Base-by-base conservation (phyloP, 30 jellyfish, hydroid and myxozoan genomes). In the Chironex yamaguchii region DNA sequence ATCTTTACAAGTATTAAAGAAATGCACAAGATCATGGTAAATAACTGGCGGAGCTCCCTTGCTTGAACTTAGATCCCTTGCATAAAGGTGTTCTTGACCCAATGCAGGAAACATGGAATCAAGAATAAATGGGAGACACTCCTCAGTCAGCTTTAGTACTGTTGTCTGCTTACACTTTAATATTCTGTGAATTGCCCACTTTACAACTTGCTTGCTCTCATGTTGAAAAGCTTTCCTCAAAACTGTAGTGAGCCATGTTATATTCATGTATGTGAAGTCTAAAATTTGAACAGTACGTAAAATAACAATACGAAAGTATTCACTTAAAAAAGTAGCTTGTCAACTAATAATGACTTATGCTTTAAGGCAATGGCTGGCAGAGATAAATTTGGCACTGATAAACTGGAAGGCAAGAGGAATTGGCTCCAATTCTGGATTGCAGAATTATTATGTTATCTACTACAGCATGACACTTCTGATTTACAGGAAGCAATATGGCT, bases 211-310 rank as follows among this genome's bases (percentile, higher is more conserved):
- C 69, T 79, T 89, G 83, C 82, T 81, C 25, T 94, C 99, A 63
- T 94, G 99, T 52, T 83, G 28, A 69, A 94, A 52, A n/a, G 86
- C 97, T 4, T 93, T 89, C 3, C 83, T 70, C 22, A 94, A 76
- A 11, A 80, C 34, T 3, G 94, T 79, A 67, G 88, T 48, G 33
- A 94, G 85, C 99, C 99, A 94, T n/a, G n/a, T n/a, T n/a, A n/a
- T n/a, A n/a, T n/a, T n/a, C n/a, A n/a, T n/a, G n/a, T n/a, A n/a
- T n/a, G n/a, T n/a, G n/a, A n/a, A n/a, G n/a, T n/a, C n/a, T n/a
- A n/a, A n/a, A n/a, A n/a, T n/a, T n/a, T n/a, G n/a, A n/a, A n/a
- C n/a, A n/a, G n/a, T n/a, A n/a, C n/a, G n/a, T n/a, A n/a, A n/a
- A n/a, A n/a, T n/a, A n/a, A n/a, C n/a, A n/a, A n/a, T n/a, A n/a